Percentiles rank a stretch among this genome's conserved stretches.
Conservation (phyloP, 2,113 vertebrate genomes). For the Chamaetylas fuelleborni region DNA sequence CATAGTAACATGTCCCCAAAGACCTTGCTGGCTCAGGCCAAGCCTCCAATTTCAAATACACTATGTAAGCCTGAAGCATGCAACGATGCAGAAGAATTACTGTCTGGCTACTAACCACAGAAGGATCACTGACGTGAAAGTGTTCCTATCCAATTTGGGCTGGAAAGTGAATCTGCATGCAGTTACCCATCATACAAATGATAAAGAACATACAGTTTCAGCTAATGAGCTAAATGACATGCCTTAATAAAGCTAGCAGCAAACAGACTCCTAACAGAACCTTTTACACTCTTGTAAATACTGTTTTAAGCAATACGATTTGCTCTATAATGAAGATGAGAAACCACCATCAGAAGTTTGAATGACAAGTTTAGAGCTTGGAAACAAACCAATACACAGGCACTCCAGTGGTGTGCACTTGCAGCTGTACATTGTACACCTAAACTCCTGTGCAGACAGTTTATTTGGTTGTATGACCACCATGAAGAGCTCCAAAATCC, state of each 20-base stretch:
- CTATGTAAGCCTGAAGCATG: background rate
- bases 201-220: background rate
- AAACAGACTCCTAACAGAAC: background rate
- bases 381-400: background rate
- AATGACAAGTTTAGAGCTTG: background rate
- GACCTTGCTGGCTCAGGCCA: background rate
- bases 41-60: background rate
- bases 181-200: background rate
- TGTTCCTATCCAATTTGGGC: background rate
- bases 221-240: background rate
- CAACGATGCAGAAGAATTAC: slow-evolving; percentile 8
- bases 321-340: background rate
- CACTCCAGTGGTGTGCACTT: rapidly evolving
- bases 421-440: background rate
- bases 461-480: background rate
- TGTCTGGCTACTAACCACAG: background rate
- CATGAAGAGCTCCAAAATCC: background rate
- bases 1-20: background rate
- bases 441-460: background rate
- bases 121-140: background rate
- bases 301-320: background rate
- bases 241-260: background rate
- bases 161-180: background rate
- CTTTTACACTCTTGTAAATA: background rate
- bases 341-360: background rate